Conservation (phyloP, 1,140 invertebrate genomes). For the Heliconius hermathena region DNA sequence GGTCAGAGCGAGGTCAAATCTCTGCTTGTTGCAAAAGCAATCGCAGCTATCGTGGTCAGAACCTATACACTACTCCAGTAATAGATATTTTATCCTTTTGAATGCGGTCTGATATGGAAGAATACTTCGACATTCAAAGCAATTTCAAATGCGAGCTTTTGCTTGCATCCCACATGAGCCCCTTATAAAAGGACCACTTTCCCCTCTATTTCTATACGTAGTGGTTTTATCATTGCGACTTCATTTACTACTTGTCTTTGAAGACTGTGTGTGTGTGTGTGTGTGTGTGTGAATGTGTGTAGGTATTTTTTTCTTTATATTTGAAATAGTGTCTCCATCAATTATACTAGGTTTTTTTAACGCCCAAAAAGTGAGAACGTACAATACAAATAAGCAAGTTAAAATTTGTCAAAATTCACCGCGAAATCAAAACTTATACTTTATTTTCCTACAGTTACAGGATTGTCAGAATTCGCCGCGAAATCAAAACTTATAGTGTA, state of each 20-base stretch:
- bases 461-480: too few species aligned
- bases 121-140: conserved; percentile 42
- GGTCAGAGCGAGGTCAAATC: conserved; percentile 35
- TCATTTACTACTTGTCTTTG: conserved; percentile 22
- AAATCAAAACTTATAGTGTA: too few species aligned
- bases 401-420: too few species aligned
- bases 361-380: too few species aligned
- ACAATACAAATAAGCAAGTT: too few species aligned
- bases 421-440: too few species aligned
- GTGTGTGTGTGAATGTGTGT: not conserved
- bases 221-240: conserved; percentile 29
- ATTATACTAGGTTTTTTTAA: not conserved
- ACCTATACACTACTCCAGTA: conserved; percentile 36
- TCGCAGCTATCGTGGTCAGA: conserved; percentile 41
- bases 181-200: conserved; percentile 38
- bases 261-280: not conserved
- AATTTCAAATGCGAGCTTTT: conserved; percentile 41
- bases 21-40: conserved; percentile 42
- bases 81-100: conserved; percentile 45
- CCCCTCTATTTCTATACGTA: conserved; percentile 26
- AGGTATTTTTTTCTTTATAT: not conserved
- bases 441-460: too few species aligned
- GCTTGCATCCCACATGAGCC: conserved; percentile 35
- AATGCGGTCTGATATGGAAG: conserved; percentile 43
- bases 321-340: not conserved